Percentiles rank a stretch among this genome's conserved stretches.
These are phyloP conservation scores for Glareola pratincola DNA, from an alignment of 2,113 vertebrate genomes.

Conservation along the genomic window DNA sequence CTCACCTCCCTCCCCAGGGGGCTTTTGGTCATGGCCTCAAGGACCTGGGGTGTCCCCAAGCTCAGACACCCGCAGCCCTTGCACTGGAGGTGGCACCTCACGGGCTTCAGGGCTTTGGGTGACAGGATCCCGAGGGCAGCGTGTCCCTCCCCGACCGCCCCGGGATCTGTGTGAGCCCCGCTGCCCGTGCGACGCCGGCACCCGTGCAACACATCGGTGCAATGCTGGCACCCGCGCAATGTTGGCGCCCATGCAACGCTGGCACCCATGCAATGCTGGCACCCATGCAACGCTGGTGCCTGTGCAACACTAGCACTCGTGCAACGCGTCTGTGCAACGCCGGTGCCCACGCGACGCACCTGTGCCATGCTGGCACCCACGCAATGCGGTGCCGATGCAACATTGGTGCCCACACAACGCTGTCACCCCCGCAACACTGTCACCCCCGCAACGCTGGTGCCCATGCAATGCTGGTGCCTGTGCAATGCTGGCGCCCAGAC, in stretches of 20 bases:
- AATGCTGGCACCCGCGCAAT: not conserved
- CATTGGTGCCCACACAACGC: not conserved
- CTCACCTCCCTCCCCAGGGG: not conserved
- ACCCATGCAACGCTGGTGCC: accelerated
- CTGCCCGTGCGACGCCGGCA: not conserved
- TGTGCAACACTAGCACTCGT: accelerated
- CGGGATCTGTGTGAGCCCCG: accelerated
- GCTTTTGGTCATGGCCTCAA: accelerated
- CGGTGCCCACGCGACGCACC: not conserved
- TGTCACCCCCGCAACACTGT: no score
- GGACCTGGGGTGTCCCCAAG: not conserved
- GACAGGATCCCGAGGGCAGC: not conserved
- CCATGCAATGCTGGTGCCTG: not conserved
- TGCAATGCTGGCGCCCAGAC: not conserved
- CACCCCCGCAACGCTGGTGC: not conserved
- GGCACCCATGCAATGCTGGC: accelerated
- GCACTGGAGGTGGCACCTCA: not conserved
- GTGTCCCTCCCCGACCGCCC: not conserved
- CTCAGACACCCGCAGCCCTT: not conserved
- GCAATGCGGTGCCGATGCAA: no score
- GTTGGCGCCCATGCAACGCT: accelerated
- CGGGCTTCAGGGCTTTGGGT: accelerated
- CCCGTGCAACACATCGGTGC: not conserved
- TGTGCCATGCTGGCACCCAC: not conserved
- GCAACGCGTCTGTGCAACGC: not conserved